A percentile compares a stretch with the other conserved stretches of the same genome.
Evolutionary conservation across 1,140 invertebrate species (phyloP).

Genomic region (Rhyzopertha dominica): DNA sequence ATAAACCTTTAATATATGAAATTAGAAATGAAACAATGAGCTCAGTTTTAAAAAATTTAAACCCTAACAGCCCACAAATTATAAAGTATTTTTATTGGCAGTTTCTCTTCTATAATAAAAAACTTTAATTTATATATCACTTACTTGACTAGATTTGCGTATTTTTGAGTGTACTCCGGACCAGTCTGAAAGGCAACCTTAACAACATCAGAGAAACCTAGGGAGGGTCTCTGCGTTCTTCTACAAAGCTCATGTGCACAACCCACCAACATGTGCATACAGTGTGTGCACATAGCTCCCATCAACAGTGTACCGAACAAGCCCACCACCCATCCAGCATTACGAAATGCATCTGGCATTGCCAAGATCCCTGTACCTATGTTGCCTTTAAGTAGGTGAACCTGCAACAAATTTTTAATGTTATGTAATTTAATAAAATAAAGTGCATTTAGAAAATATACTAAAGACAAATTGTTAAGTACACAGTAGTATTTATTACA

Average conservation of each 20-base stretch:
- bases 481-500: too few relatives aligned
- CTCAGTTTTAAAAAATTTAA: too few relatives aligned
- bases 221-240: conserved; percentile 56
- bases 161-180: conserved; percentile 57
- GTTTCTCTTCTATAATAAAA: too few relatives aligned
- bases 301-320: conserved; percentile 68
- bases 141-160: conserved; percentile 61
- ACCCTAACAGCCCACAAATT: too few relatives aligned
- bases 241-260: conserved; percentile 67
- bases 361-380: conserved; percentile 72
- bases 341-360: conserved; percentile 82
- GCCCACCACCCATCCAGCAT: conserved; percentile 69
- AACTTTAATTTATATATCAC: too few relatives aligned
- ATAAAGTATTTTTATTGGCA: too few relatives aligned
- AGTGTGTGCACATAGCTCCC: conserved; percentile 77
- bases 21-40: too few relatives aligned
- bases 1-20: too few relatives aligned
- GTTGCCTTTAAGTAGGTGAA: conserved; percentile 74
- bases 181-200: conserved; percentile 67
- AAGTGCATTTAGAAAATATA: too few relatives aligned
- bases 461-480: too few relatives aligned
- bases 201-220: conserved; percentile 70
- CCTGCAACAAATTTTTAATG: too few relatives aligned
- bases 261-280: conserved; percentile 78
- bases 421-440: too few relatives aligned